These are phyloP conservation scores for Pungitius pungitius DNA, from an alignment of 2,113 vertebrate genomes.

Conservation along the genomic window DNA sequence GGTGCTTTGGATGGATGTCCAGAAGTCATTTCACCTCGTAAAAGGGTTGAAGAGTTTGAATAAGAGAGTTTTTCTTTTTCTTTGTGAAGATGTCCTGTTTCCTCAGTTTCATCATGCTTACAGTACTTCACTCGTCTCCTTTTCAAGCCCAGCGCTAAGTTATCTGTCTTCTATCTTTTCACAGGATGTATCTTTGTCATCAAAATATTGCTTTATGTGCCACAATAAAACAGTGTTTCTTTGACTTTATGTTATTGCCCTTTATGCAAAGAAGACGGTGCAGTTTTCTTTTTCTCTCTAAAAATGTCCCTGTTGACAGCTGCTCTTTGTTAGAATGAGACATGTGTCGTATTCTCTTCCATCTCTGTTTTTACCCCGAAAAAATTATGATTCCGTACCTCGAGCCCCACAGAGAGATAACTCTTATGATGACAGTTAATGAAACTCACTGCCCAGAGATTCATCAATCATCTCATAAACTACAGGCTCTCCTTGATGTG, in stretches of 20 bases:
- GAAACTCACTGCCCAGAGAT: slow-evolving; percentile 21
- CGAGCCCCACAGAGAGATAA: slow-evolving; percentile 7
- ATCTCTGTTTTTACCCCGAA: background rate
- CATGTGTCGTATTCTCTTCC: slow-evolving; percentile 4
- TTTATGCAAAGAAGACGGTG: background rate
- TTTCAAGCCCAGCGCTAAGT: slow-evolving; percentile 5
- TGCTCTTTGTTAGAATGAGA: slow-evolving; percentile 6
- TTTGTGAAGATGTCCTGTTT: slow-evolving; percentile 31
- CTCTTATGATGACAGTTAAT: slow-evolving; percentile 38
- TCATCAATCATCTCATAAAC: slow-evolving; percentile 45
- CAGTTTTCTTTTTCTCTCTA: background rate
- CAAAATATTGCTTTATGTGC: background rate
- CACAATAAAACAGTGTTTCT: background rate
- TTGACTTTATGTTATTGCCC: background rate
- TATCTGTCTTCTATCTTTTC: slow-evolving; percentile 29
- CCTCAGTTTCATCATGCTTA: slow-evolving; percentile 69
- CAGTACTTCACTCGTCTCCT: slow-evolving; percentile 38
- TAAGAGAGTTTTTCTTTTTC: background rate
- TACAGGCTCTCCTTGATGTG: slow-evolving; percentile 22
- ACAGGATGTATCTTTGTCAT: slow-evolving; percentile 22
- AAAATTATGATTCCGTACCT: slow-evolving; percentile 35
- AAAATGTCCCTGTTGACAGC: background rate
- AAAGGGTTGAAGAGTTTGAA: background rate
- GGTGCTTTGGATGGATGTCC: slow-evolving; percentile 5
- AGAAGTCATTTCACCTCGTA: background rate